These are phyloP conservation scores for Synanthedon tipuliformis DNA, from an alignment of 2,888 invertebrate genomes.

Conservation along the genomic window DNA sequence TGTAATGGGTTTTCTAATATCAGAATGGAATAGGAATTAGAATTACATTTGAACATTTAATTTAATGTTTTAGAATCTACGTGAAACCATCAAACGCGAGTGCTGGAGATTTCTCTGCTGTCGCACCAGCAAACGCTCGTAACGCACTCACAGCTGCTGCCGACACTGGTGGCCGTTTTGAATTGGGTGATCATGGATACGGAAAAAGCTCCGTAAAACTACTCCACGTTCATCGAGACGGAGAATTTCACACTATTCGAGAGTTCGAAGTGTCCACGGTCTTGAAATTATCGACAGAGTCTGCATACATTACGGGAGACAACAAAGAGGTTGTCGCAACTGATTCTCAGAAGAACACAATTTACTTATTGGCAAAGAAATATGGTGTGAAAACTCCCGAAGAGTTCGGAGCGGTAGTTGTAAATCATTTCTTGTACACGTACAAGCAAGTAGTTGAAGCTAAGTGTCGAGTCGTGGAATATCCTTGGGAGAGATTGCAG, in stretches of 20 bases:
- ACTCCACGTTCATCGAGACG: slow-evolving; percentile 76
- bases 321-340: slow-evolving; percentile 85
- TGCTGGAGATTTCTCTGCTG: slow-evolving; percentile 23
- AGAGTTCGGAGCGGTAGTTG: slow-evolving; percentile 79
- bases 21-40: neutral
- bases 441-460: slow-evolving; percentile 81
- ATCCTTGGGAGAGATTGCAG: slow-evolving; percentile 80
- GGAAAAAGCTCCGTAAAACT: slow-evolving; percentile 83
- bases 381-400: slow-evolving; percentile 82
- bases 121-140: slow-evolving; percentile 12
- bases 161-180: slow-evolving; percentile 66
- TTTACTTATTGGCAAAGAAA: slow-evolving; percentile 82
- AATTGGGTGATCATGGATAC: slow-evolving; percentile 75
- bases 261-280: slow-evolving; percentile 81
- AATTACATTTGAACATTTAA: too few species aligned
- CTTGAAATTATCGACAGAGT: slow-evolving; percentile 75
- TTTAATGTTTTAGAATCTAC: slow-evolving; percentile 45
- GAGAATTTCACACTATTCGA: slow-evolving; percentile 75
- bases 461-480: slow-evolving; percentile 77
- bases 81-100: slow-evolving; percentile 61
- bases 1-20: neutral
- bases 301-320: slow-evolving; percentile 80
- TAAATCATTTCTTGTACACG: slow-evolving; percentile 79
- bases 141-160: slow-evolving; percentile 42
- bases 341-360: slow-evolving; percentile 86